Conservation (phyloP, 2,797 vertebrate species). For the Acropternis orthonyx region DNA sequence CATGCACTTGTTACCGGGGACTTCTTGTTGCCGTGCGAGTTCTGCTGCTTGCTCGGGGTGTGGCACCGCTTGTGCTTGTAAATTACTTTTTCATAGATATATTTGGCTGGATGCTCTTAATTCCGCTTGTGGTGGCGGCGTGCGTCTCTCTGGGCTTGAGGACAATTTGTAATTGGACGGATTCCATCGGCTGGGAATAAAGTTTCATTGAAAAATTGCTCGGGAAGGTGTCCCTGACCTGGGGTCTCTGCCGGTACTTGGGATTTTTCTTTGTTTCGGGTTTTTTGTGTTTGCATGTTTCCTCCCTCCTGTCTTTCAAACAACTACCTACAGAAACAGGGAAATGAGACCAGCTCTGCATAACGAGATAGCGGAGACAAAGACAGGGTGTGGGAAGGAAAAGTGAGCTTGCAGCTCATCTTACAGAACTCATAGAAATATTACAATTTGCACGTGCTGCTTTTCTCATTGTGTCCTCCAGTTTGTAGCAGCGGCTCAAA, state of each 20-base stretch:
- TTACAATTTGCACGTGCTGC: background rate
- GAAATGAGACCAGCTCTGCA: background rate
- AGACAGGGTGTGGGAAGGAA: slow-evolving; percentile 13
- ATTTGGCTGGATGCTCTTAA: background rate
- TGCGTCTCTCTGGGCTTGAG: background rate
- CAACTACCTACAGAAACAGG: background rate
- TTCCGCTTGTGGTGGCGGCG: background rate
- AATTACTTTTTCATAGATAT: background rate
- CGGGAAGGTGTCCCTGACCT: background rate
- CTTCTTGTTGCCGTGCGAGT: background rate
- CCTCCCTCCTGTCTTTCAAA: background rate
- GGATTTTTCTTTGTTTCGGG: background rate
- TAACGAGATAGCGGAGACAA: background rate
- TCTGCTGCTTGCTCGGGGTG: background rate
- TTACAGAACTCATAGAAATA: background rate
- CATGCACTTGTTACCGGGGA: background rate
- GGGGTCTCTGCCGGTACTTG: background rate
- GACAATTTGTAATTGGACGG: background rate
- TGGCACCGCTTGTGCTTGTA: background rate
- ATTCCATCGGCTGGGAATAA: background rate
- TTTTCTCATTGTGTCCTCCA: background rate
- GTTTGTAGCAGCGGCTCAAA: background rate
- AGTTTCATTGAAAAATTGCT: background rate
- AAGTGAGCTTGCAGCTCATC: background rate
- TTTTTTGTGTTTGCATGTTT: background rate